phyloP scores from a whole-genome alignment of 2,888 invertebrate species.

The Thysanoteuthis rhombus region DNA sequence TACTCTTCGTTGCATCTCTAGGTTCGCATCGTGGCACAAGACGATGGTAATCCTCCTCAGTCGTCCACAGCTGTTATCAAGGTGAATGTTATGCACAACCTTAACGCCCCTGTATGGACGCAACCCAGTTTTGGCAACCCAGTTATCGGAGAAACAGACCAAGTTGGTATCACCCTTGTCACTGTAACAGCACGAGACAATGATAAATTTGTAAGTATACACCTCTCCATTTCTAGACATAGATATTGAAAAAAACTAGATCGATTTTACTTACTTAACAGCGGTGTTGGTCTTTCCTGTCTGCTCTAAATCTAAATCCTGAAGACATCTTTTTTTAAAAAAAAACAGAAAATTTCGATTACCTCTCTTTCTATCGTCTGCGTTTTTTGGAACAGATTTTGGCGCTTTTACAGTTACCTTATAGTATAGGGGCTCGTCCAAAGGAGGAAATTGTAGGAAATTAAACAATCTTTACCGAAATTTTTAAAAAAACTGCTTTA shows the following conservation, averaged over 20 bases:
- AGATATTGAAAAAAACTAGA: not conserved
- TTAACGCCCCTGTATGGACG: constrained; percentile 45
- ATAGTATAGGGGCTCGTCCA: no score
- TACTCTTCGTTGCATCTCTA: not conserved
- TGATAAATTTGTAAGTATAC: constrained; percentile 42
- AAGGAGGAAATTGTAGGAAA: no score
- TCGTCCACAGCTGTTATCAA: constrained; percentile 51
- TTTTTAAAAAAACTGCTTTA: no score
- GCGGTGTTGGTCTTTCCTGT: no score
- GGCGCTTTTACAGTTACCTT: no score
- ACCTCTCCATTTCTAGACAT: not conserved
- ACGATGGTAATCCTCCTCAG: constrained; percentile 56
- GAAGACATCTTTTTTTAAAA: no score
- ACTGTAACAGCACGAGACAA: constrained; percentile 44
- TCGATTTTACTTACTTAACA: no score
- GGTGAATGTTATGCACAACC: constrained; percentile 55
- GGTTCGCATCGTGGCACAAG: constrained; percentile 52
- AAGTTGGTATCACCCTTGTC: constrained; percentile 39
- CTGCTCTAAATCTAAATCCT: no score
- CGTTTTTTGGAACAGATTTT: no score
- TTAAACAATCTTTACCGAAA: no score
- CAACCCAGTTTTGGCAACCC: not conserved
- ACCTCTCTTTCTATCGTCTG: no score
- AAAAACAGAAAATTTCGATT: no score
- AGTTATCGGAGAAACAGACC: constrained; percentile 24